phyloP scores from a whole-genome alignment of 1,140 invertebrate genomes.

The Druon quercuslanigerum region DNA sequence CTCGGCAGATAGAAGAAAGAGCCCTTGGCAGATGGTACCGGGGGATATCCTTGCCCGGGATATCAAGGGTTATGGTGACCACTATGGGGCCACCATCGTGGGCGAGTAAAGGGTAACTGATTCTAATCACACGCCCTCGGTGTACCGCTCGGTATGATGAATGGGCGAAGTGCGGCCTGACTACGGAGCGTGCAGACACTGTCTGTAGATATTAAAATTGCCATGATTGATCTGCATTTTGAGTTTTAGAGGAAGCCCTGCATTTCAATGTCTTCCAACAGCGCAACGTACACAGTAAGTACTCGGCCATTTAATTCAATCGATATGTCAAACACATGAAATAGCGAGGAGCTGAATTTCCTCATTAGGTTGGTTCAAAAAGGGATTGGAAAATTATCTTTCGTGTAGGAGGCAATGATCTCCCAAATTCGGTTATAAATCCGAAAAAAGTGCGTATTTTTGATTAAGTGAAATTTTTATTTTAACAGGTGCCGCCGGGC shows the following conservation, averaged over 20 bases:
- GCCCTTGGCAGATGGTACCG: conserved; percentile 28
- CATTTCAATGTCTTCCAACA: too few species aligned
- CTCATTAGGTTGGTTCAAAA: too few species aligned
- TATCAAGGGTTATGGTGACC: conserved; percentile 17
- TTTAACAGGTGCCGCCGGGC: too few species aligned
- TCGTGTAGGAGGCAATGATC: too few species aligned
- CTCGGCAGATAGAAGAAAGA: conserved; percentile 29
- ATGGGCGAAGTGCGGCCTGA: conserved; percentile 25
- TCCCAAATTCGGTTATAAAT: too few species aligned
- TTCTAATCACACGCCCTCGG: conserved; percentile 28
- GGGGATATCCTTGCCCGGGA: conserved; percentile 20
- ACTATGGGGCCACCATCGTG: conserved; percentile 21
- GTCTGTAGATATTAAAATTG: conserved; percentile 28
- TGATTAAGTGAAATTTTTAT: too few species aligned
- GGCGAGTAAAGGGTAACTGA: conserved; percentile 30
- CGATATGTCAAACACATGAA: neutral
- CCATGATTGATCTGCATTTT: conserved; percentile 29
- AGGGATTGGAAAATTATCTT: too few species aligned
- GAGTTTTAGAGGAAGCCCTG: neutral
- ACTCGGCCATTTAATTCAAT: conserved; percentile 3
- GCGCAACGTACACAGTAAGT: neutral
- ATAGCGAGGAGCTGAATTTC: too few species aligned
- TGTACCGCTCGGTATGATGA: conserved; percentile 24
- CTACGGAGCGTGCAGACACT: conserved; percentile 23
- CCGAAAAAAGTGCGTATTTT: too few species aligned